Base-by-base conservation (phyloP, 2,888 invertebrate species). In the Lathronympha strigana region DNA sequence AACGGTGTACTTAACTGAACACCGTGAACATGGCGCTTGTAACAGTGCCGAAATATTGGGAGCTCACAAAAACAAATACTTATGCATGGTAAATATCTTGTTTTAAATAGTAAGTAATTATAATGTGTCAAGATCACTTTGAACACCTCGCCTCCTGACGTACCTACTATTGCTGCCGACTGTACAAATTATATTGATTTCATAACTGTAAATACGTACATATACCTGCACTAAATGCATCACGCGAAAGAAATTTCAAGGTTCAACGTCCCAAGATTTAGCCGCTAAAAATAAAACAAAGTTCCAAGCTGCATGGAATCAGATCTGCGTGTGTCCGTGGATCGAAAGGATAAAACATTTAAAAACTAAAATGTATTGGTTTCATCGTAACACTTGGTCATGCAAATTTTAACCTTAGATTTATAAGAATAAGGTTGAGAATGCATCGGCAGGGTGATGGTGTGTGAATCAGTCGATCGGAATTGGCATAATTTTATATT, bases 261-360 rank as follows among this genome's bases (percentile, higher is more conserved):
- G 69, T 71, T 71, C 68, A 68, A 61, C 43, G 64, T n/a, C 62
- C 68, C 51, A 57, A 64, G 60, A 60, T 67, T 69, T 67, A 62
- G 51, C 51, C 45, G 58, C 31, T 62, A 64, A 67, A 67, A 68
- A 67, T 49, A 47, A 58, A 54, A 55, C 28, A 51, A 31, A 57
- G 28, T 28, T 49, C 15, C 54, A 38, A 66, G 53, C 47, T 40
- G 54, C 53, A 45, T 51, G 51, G 45, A 61, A 66, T 54, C 54
- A 47, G 60, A 54, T 38, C 54, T 38, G 51, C 31, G 51, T 51
- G 64, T 51, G 43, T 43, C 51, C 28, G 51, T 50, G 57, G 43
- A 38, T 45, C 58, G 45, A 51, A 53, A 53, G 36, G 43, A 63
- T 63, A 47, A 64, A n/a, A n/a, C n/a, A n/a, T n/a, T n/a, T n/a